These are phyloP conservation scores for Caenorhabditis panamensis DNA, from an alignment of 2,888 invertebrate genomes.

Conservation along the genomic window DNA sequence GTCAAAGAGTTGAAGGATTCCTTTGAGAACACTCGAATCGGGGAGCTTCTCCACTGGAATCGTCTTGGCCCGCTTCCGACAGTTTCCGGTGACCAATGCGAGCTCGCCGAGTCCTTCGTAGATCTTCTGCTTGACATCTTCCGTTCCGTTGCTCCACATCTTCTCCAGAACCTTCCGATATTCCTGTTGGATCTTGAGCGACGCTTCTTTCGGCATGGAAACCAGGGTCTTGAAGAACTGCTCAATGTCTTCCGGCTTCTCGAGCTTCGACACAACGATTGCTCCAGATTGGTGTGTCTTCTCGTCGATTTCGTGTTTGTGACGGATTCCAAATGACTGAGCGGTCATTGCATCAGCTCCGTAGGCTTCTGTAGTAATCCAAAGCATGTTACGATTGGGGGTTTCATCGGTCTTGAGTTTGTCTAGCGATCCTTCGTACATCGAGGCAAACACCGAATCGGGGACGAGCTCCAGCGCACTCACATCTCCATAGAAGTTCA, in stretches of 20 bases:
- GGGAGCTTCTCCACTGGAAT: slow-evolving; percentile 31
- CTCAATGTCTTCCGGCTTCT: slow-evolving; percentile 5
- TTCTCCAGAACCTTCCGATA: slow-evolving; percentile 43
- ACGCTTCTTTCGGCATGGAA: background rate
- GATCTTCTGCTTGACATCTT: slow-evolving; percentile 27
- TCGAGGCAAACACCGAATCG: background rate
- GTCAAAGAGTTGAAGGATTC: slow-evolving; percentile 28
- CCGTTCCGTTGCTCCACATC: slow-evolving; percentile 38
- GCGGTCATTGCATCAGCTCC: slow-evolving; percentile 27
- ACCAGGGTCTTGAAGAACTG: slow-evolving; percentile 12
- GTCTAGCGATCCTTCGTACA: slow-evolving; percentile 11
- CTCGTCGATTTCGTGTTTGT: slow-evolving; percentile 4
- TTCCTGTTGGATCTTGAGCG: slow-evolving; percentile 1
- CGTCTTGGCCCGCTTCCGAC: background rate
- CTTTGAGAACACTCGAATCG: slow-evolving; percentile 35
- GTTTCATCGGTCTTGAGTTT: slow-evolving; percentile 2
- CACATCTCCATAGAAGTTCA: slow-evolving; percentile 26
- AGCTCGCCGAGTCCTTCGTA: slow-evolving; percentile 29
- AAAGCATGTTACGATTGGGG: slow-evolving; percentile 19
- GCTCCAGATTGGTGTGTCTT: slow-evolving; percentile 8
- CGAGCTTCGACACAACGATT: background rate
- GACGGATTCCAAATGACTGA: background rate
- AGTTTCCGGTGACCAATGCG: slow-evolving; percentile 5
- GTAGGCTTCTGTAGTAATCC: slow-evolving; percentile 41
- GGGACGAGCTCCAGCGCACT: background rate